Evolutionary conservation across 1,140 invertebrate genomes (phyloP).

Genomic region (Lasioglossum baleicum): DNA sequence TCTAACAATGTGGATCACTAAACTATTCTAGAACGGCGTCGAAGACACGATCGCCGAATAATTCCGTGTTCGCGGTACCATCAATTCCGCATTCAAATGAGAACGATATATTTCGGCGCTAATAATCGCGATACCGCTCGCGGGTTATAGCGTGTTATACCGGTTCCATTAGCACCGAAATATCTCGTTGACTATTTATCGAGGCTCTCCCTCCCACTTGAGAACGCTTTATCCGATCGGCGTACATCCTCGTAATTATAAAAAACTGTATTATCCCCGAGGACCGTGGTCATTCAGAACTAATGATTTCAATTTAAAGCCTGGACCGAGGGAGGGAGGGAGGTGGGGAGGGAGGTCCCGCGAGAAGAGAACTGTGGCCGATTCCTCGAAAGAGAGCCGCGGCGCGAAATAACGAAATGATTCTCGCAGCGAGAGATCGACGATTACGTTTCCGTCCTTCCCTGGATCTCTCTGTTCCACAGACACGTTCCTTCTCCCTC

Average conservation of each 20-base stretch:
- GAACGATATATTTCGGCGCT: conserved; percentile 33
- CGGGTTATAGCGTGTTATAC: conserved; percentile 14
- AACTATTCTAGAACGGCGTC: not conserved
- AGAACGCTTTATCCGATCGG: not conserved
- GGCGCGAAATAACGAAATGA: conserved; percentile 60
- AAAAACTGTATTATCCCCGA: conserved; percentile 29
- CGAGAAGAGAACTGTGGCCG: conserved; percentile 21
- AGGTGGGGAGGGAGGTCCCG: not conserved
- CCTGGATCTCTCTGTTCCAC: not conserved
- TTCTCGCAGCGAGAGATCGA: conserved; percentile 60
- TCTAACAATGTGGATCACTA: too few species aligned
- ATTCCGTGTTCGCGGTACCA: conserved; percentile 26
- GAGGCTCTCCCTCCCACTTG: not conserved
- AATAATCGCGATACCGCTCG: conserved; percentile 29
- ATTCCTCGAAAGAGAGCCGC: conserved; percentile 56
- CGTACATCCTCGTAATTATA: conserved; percentile 22
- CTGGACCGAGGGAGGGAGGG: not conserved
- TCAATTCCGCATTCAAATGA: conserved; percentile 38
- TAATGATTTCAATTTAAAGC: conserved; percentile 55
- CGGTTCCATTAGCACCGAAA: conserved; percentile 22
- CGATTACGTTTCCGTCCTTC: conserved; percentile 54
- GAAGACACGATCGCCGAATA: conserved; percentile 14
- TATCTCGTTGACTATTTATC: conserved; percentile 12
- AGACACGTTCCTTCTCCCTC: not conserved
- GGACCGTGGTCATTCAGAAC: conserved; percentile 44